A percentile compares a stretch with the other conserved stretches of the same genome.
These are phyloP conservation scores for Lasioglossum figueresi DNA, from an alignment of 2,888 invertebrate species.

Conservation along the genomic window DNA sequence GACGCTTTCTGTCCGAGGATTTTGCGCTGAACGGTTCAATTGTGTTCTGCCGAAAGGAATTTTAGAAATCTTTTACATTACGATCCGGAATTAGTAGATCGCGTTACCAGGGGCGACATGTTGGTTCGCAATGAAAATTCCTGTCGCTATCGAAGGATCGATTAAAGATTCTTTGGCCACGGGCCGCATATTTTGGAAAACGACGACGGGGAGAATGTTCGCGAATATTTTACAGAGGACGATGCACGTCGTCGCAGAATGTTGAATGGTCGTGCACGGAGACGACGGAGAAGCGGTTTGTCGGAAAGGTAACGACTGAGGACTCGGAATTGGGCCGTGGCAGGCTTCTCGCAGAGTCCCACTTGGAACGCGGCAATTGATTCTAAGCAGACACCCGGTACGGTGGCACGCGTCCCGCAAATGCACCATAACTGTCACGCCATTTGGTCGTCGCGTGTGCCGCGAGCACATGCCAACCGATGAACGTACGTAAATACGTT, in stretches of 20 bases:
- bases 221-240: background rate
- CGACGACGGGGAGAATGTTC: no score
- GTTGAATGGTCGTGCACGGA: background rate
- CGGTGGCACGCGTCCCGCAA: slow-evolving; percentile 68
- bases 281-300: background rate
- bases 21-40: background rate
- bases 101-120: background rate
- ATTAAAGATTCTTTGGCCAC: background rate
- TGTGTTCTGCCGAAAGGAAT: background rate
- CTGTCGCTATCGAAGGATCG: no score
- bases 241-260: background rate
- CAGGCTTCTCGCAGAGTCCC: slow-evolving; percentile 2
- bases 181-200: no score
- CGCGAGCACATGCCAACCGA: slow-evolving; percentile 44
- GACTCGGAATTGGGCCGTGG: background rate
- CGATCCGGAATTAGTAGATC: background rate
- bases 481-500: slow-evolving; percentile 33
- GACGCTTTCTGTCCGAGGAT: background rate
- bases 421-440: slow-evolving; percentile 70
- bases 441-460: slow-evolving; percentile 67
- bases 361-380: slow-evolving; percentile 53
- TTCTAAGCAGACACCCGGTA: slow-evolving; percentile 68
- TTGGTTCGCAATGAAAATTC: background rate
- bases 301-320: background rate
- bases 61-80: background rate